phyloP scores from a whole-genome alignment of 2,888 invertebrate species.

The Apamea epomidion region DNA sequence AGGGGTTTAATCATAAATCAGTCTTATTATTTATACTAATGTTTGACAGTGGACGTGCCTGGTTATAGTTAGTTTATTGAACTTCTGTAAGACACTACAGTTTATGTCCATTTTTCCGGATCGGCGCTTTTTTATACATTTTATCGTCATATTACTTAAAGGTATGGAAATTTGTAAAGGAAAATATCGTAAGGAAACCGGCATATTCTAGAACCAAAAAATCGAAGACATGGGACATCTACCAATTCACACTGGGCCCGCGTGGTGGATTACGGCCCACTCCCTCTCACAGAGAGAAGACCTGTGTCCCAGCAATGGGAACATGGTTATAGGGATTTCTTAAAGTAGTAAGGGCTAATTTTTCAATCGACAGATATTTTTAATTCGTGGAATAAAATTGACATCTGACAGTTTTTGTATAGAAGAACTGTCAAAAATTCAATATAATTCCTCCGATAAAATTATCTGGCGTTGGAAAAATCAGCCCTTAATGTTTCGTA shows the following conservation, averaged over 20 bases:
- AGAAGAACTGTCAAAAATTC: background rate
- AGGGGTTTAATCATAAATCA: slow-evolving; percentile 52
- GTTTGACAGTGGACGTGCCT: slow-evolving; percentile 15
- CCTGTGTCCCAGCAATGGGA: background rate
- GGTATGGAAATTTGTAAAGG: background rate
- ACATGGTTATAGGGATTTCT: no score
- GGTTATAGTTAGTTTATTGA: background rate
- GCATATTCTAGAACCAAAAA: background rate
- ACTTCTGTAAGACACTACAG: background rate
- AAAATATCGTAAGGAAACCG: background rate
- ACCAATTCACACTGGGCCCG: background rate
- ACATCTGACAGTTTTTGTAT: background rate
- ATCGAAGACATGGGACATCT: background rate
- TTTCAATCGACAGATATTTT: background rate
- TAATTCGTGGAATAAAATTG: background rate
- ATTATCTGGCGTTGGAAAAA: no score
- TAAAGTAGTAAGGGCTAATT: background rate
- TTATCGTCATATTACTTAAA: background rate
- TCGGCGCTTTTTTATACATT: no score
- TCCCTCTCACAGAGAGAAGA: background rate
- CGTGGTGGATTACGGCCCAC: background rate
- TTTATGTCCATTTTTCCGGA: background rate
- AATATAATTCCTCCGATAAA: background rate
- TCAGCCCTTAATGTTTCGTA: no score
- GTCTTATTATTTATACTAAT: slow-evolving; percentile 47